Evolutionary conservation across 2,888 invertebrate species (phyloP), one percentile per base, ranked within the genome.

Genomic region (Standfussiana lucernea): DNA sequence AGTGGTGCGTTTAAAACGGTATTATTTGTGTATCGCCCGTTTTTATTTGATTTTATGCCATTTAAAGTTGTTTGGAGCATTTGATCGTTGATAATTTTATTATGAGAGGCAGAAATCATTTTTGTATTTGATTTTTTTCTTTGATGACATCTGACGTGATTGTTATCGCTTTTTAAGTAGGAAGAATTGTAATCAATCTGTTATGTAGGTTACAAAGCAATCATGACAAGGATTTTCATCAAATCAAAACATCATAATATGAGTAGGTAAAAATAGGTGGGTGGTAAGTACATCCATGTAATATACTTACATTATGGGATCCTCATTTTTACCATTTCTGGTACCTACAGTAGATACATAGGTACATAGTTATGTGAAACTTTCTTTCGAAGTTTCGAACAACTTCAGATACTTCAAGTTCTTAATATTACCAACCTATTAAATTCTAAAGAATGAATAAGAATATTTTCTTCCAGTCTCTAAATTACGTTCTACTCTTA

Each of bases 1-100:
- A 95, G 95, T 95, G 93, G 93, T 79, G 93, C 93, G 93, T 92
- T 91, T 91, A 89, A 92, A 93, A 94, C 89, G 92, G 92, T 90
- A 93, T 95, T 93, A 94, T 94, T 92, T 92, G 92, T 92, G 89
- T 92, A 92, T 92, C 90, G 91, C 89, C 86, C 88, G 90, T 91
- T 92, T 91, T 92, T 93, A 93, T 94, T 93, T 89, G 90, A 93
- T 93, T 94, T 93, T 81, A 91, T 91, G 86, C 90, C 91, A 92
- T 93, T 93, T 93, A 86, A 84, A 83, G 82, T 82, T 84, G 61
- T 81, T 80, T 65, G 50, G 59, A 47, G 73, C 68, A 76, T 78
- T 79, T 80, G 76, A 68, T 80, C 74, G 72, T 67, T 77, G 77
- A 79, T 80, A 88, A 86, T 82, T 80, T 77, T 62, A 71, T 79